Percentiles rank a stretch among this genome's conserved stretches.
These are phyloP conservation scores for Adineta ricciae DNA, from an alignment of 2,888 invertebrate genomes.

Conservation along the genomic window DNA sequence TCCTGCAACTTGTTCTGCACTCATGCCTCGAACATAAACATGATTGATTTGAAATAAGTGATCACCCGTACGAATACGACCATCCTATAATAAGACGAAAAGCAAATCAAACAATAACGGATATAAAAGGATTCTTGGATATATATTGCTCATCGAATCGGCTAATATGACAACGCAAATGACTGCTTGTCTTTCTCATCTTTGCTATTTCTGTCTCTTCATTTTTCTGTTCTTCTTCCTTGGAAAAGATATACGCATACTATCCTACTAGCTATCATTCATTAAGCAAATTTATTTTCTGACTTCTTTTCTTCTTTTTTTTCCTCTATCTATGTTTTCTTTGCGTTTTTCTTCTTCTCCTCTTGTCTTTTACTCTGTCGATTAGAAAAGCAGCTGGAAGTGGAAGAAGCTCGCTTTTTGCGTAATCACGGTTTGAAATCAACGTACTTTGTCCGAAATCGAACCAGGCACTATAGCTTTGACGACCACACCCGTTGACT, in stretches of 20 bases:
- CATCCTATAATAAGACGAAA: conserved; percentile 61
- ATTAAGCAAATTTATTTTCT: not conserved
- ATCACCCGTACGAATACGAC: conserved; percentile 86
- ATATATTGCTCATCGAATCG: not conserved
- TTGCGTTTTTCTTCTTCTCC: not conserved
- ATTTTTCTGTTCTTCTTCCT: not conserved
- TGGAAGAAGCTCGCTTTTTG: not conserved
- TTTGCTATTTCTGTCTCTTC: not conserved
- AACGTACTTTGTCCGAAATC: conserved; percentile 26
- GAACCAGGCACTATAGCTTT: conserved; percentile 31
- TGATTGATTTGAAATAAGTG: conserved; percentile 79
- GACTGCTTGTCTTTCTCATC: not conserved
- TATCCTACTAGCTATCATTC: conserved; percentile 5
- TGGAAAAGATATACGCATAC: not conserved
- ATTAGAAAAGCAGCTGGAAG: not conserved
- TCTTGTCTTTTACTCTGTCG: not conserved
- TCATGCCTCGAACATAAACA: conserved; percentile 86
- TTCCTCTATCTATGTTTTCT: not conserved
- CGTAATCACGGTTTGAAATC: not conserved
- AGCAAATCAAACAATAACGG: not conserved
- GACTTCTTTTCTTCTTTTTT: not conserved
- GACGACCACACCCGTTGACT: conserved; percentile 33
- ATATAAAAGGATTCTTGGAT: not conserved
- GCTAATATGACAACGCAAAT: not conserved
- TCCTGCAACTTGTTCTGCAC: conserved; percentile 83